Evolutionary conservation across 30 jellyfish, hydroid and myxozoan genomes (phyloP).

Genomic region (Morbakka virulenta): DNA sequence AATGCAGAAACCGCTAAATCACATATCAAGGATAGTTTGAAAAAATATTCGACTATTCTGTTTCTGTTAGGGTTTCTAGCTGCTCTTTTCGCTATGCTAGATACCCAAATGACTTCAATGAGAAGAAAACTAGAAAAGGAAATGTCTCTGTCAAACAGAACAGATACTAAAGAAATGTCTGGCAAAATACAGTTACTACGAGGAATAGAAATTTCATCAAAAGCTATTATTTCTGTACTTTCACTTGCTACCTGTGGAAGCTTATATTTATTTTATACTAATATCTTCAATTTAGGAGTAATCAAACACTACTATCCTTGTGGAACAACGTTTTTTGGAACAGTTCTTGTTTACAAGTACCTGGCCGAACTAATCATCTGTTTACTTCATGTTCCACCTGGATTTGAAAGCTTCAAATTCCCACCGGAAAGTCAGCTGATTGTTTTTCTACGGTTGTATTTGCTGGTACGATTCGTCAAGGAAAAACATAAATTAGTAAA

Average conservation of each 20-base stretch:
- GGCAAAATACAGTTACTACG: slow-evolving; percentile 51
- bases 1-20: slow-evolving; percentile 81
- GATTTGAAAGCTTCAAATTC: slow-evolving; percentile 19
- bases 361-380: slow-evolving; percentile 65
- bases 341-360: slow-evolving; percentile 28
- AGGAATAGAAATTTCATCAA: slow-evolving; percentile 56
- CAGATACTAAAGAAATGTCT: slow-evolving; percentile 1
- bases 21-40: slow-evolving; percentile 49
- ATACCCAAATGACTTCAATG: slow-evolving; percentile 69
- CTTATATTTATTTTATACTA: slow-evolving; percentile 60
- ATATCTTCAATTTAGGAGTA: slow-evolving; percentile 53
- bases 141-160: background rate
- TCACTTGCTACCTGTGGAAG: slow-evolving; percentile 57
- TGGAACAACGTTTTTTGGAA: slow-evolving; percentile 33
- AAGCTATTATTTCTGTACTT: slow-evolving; percentile 50
- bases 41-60: slow-evolving; percentile 74
- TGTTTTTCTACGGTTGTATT: slow-evolving; percentile 68
- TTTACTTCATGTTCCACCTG: slow-evolving; percentile 80
- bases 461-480: slow-evolving; percentile 69
- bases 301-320: slow-evolving; percentile 60
- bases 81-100: slow-evolving; percentile 58
- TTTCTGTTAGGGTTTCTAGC: slow-evolving; percentile 73
- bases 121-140: slow-evolving; percentile 20
- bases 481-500: slow-evolving; percentile 88
- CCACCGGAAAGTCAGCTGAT: slow-evolving; percentile 84